Percentiles rank a stretch among this genome's conserved stretches.
phyloP scores from a whole-genome alignment of 2,888 invertebrate genomes.

The Embidobia sp. region DNA sequence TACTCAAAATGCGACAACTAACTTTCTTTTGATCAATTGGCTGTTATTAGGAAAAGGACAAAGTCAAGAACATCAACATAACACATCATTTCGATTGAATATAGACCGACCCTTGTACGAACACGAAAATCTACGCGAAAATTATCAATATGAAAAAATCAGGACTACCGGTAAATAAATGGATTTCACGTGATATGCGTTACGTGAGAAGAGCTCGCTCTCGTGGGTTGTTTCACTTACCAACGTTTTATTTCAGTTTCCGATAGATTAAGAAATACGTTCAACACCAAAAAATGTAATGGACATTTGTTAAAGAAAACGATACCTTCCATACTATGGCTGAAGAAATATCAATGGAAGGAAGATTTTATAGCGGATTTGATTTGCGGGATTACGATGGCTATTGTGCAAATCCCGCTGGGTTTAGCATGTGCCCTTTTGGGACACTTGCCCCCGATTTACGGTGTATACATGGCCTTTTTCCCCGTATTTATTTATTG shows the following conservation, averaged over 20 bases:
- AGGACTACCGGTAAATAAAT: constrained; percentile 70
- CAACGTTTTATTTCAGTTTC: constrained; percentile 43
- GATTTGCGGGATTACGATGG: constrained; percentile 91
- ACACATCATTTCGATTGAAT: constrained; percentile 62
- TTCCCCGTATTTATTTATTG: constrained; percentile 85
- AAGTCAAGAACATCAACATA: constrained; percentile 46
- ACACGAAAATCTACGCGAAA: constrained; percentile 81
- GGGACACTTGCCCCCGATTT: constrained; percentile 83
- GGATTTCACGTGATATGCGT: no score
- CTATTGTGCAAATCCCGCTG: constrained; percentile 93
- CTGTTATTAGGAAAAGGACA: constrained; percentile 57
- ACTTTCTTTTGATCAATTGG: constrained; percentile 19
- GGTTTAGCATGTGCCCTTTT: constrained; percentile 84
- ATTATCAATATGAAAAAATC: constrained; percentile 82
- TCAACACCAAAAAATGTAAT: constrained; percentile 34
- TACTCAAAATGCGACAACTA: neutral
- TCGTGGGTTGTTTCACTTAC: no score
- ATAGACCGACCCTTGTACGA: constrained; percentile 83
- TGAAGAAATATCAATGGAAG: constrained; percentile 85
- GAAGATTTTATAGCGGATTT: constrained; percentile 87
- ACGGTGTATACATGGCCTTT: constrained; percentile 84
- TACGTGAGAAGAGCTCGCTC: no score
- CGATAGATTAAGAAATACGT: constrained; percentile 33
- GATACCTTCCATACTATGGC: constrained; percentile 85
- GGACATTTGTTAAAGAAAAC: constrained; percentile 66